These are phyloP conservation scores for Channa striata DNA, from an alignment of 2,797 vertebrate genomes.

Conservation along the genomic window DNA sequence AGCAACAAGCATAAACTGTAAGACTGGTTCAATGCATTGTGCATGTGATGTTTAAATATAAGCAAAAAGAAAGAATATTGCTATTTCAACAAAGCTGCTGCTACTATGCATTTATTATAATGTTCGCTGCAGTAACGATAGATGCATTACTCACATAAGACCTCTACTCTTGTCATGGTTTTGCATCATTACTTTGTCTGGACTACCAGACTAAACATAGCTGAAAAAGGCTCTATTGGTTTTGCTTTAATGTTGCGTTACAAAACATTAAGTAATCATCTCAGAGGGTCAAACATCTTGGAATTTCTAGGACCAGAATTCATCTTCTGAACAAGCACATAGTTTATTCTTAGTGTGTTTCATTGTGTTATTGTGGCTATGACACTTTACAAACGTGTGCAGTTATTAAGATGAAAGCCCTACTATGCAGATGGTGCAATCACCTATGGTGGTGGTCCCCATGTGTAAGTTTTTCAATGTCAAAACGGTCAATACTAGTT, in stretches of 20 bases:
- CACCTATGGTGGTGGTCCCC: too few species aligned
- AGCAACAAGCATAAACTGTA: neutral
- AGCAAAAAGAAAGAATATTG: neutral
- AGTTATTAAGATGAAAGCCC: too few species aligned
- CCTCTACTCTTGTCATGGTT: conserved; percentile 2
- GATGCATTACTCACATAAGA: neutral
- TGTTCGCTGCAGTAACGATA: neutral
- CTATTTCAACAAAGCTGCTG: neutral
- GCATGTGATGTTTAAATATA: neutral
- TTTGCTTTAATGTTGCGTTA: conserved; percentile 47
- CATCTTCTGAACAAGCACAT: conserved; percentile 26
- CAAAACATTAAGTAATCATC: conserved; percentile 48
- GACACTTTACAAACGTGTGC: too few species aligned
- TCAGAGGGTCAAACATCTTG: conserved; percentile 44
- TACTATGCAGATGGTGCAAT: too few species aligned
- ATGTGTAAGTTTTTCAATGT: neutral
- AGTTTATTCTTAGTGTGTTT: conserved; percentile 8
- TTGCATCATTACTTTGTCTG: conserved; percentile 31
- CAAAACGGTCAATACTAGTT: conserved; percentile 24
- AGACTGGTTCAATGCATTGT: neutral
- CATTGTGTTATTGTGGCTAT: neutral
- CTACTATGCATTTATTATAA: neutral
- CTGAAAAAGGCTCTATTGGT: conserved; percentile 54
- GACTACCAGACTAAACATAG: conserved; percentile 24
- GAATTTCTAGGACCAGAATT: conserved; percentile 19